A percentile compares a stretch with the other conserved stretches of the same genome.
phyloP scores from a whole-genome alignment of 2,797 vertebrate genomes.

The Enteromius unitaeniatus region DNA sequence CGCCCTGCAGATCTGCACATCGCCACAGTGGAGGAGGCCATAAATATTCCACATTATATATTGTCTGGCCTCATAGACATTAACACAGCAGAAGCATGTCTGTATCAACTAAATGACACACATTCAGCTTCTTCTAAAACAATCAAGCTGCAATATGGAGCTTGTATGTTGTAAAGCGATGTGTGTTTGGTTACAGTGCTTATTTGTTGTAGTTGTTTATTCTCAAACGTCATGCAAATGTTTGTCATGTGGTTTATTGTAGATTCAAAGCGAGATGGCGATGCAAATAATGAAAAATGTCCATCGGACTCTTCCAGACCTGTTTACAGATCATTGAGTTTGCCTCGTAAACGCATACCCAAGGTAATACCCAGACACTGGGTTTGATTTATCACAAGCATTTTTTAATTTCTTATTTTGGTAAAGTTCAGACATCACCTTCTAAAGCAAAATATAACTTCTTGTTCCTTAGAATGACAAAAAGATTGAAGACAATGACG shows the following conservation, averaged over 20 bases:
- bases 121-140: slow-evolving; percentile 34
- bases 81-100: slow-evolving; percentile 1
- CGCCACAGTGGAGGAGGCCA: background rate
- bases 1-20: slow-evolving; percentile 34
- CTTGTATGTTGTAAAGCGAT: background rate
- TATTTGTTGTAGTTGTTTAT: slow-evolving; percentile 37
- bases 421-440: background rate
- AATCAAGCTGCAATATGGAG: slow-evolving; percentile 25
- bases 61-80: slow-evolving; percentile 13
- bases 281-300: slow-evolving; percentile 81
- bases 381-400: background rate
- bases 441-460: background rate
- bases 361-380: slow-evolving; percentile 78
- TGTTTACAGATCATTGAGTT: slow-evolving; percentile 85
- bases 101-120: slow-evolving; percentile 9
- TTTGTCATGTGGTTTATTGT: slow-evolving; percentile 66
- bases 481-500: slow-evolving; percentile 84
- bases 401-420: background rate
- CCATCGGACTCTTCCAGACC: slow-evolving; percentile 79
- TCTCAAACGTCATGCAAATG: slow-evolving; percentile 43
- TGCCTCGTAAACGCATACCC: slow-evolving; percentile 91
- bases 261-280: slow-evolving; percentile 84
- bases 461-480: slow-evolving; percentile 81
- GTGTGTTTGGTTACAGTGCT: background rate
- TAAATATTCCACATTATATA: slow-evolving; percentile 10